A percentile compares a stretch with the other conserved stretches of the same genome.
These are phyloP conservation scores for Sebastes baramenuke DNA, from an alignment of 2,797 vertebrate genomes.

Conservation along the genomic window DNA sequence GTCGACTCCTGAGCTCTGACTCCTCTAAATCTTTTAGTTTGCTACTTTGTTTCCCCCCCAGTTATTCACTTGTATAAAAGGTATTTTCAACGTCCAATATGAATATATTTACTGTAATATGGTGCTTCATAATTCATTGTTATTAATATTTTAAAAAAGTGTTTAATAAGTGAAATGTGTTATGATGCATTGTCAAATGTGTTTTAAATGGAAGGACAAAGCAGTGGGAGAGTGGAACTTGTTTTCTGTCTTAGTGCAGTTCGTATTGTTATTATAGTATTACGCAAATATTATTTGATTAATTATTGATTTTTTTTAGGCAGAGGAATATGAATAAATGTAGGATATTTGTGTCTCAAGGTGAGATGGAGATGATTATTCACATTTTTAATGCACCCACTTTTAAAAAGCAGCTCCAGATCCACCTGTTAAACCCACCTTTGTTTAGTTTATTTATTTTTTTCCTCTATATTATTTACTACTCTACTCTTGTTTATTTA, in stretches of 20 bases:
- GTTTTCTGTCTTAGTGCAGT: background rate
- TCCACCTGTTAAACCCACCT: background rate
- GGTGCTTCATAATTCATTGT: background rate
- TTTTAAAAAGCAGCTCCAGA: background rate
- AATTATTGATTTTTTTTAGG: background rate
- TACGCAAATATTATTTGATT: background rate
- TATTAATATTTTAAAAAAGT: background rate
- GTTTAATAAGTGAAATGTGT: background rate
- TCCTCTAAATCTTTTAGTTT: background rate
- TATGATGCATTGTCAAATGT: background rate
- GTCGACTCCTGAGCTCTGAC: conserved; percentile 12
- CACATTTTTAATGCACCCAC: background rate
- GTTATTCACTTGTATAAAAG: background rate
- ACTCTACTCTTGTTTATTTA: background rate
- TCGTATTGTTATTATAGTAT: background rate
- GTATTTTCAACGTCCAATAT: background rate
- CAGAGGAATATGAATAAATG: background rate
- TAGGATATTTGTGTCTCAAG: background rate
- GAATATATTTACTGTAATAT: background rate
- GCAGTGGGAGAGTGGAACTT: background rate
- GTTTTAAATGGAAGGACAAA: background rate
- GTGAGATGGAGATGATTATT: background rate
- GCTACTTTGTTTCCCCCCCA: background rate
- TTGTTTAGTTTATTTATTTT: background rate
- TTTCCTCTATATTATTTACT: background rate